Evolutionary conservation across 2,888 invertebrate genomes (phyloP).

Genomic region (Agrotis puta): DNA sequence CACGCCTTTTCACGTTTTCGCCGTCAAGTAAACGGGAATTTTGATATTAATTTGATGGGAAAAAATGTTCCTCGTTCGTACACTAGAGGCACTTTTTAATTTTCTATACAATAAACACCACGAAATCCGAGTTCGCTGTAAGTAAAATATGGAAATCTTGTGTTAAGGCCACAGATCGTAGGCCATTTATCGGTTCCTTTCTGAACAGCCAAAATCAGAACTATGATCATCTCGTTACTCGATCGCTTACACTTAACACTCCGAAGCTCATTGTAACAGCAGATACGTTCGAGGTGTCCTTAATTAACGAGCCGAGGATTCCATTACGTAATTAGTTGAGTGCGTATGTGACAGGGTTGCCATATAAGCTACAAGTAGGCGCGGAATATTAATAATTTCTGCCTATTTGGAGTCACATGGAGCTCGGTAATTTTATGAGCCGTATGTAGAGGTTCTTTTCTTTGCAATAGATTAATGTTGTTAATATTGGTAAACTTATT

Average conservation of each 20-base stretch:
- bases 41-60: too few species aligned
- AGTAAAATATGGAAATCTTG: too few species aligned
- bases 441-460: not conserved
- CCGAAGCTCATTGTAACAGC: conserved; percentile 43
- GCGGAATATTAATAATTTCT: conserved; percentile 24
- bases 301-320: conserved; percentile 78
- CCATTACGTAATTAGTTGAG: conserved; percentile 80
- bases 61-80: too few species aligned
- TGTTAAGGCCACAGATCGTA: too few species aligned
- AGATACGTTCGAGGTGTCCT: conserved; percentile 45
- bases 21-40: too few species aligned
- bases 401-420: not conserved
- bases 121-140: too few species aligned
- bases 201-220: not conserved
- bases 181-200: not conserved
- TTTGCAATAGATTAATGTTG: too few species aligned
- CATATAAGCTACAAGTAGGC: conserved; percentile 18
- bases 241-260: conserved; percentile 34
- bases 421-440: not conserved
- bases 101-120: too few species aligned
- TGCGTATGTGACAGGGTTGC: conserved; percentile 54
- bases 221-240: conserved; percentile 11
- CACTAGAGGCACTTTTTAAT: too few species aligned
- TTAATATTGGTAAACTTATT: too few species aligned
- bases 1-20: too few species aligned